Evolutionary conservation across 2,113 vertebrate genomes (phyloP), one percentile per base, ranked within the genome.

Genomic region (Sceloporus undulatus): DNA sequence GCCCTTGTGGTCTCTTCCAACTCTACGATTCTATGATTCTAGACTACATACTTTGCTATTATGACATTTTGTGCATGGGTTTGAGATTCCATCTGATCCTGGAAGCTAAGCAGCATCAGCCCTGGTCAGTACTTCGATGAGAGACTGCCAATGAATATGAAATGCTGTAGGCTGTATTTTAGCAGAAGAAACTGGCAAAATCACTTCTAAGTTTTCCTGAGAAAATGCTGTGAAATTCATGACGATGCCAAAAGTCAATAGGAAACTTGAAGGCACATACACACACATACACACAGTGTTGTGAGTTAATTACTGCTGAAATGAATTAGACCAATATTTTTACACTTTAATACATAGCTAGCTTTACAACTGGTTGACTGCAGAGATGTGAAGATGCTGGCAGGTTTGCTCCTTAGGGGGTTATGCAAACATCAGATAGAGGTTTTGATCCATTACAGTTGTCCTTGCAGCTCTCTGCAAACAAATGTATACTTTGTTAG

Each of bases 271-370:
- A 62, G 59, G 59, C 59, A 62, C 59, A 62, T 62, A 62, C 16
- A 62, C 13, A 62, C 16, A 62, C 59, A 62, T 2, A 62, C 16
- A 62, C 59, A 62, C 90, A 79, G 0, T 88, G 93, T 86, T 77
- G 13, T 2, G 68, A 19, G 2, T 86, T 89, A 5, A 5, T 88
- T 89, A 89, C 89, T 88, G 79, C 79, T 87, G 59, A 90, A 86
- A 5, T 9, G 38, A 38, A 80, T 9, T 1, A 79, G 1, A 52
- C 40, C 8, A 87, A 83, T 71, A 70, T 59, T 89, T 91, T 82
- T 71, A 78, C 79, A 87, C 18, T 79, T 27, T 34, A 88, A 18
- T 4, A 42, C 9, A 56, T 88, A 82, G 29, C 23, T 85, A n/a
- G 27, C 1, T 93, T 90, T 80, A 79, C 4, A 83, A 34, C 2